Conservation (phyloP, 1,140 invertebrate species). For the Meloidogyne exigua region DNA sequence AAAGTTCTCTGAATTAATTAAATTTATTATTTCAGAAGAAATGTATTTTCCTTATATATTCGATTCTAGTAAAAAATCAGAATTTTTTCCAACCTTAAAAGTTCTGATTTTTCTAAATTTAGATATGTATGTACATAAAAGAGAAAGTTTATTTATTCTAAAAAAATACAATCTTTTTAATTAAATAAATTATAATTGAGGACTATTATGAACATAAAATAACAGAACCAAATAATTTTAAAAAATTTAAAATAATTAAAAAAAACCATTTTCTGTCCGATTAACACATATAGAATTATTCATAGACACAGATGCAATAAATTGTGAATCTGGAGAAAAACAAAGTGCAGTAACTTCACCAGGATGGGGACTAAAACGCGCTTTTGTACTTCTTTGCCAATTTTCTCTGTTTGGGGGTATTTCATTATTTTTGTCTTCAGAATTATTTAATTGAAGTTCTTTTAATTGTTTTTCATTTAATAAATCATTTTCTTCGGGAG, state of each 20-base stretch:
- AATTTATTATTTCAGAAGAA: too few species aligned
- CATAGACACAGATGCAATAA: conserved; percentile 41
- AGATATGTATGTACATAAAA: too few species aligned
- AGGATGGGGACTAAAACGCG: conserved; percentile 42
- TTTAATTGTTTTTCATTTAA: conserved; percentile 13
- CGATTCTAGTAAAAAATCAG: too few species aligned
- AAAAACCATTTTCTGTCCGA: conserved; percentile 35
- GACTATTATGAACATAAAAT: too few species aligned
- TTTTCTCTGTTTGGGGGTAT: conserved; percentile 52
- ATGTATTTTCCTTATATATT: too few species aligned
- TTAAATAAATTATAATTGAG: too few species aligned
- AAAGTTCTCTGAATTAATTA: too few species aligned
- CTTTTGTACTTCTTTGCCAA: conserved; percentile 34
- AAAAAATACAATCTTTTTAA: too few species aligned
- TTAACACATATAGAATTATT: conserved; percentile 39
- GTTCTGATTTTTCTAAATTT: too few species aligned
- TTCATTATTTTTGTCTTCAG: conserved; percentile 25
- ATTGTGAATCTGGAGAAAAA: conserved; percentile 33
- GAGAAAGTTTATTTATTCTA: too few species aligned
- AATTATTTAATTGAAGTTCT: conserved; percentile 7
- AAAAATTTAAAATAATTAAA: background rate
- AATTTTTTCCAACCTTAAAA: too few species aligned
- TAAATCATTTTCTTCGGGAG: background rate
- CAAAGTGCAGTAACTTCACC: conserved; percentile 37
- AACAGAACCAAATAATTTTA: too few species aligned